These are phyloP conservation scores for Trachops cirrhosus DNA, from an alignment of 2,797 vertebrate species.

Conservation along the genomic window DNA sequence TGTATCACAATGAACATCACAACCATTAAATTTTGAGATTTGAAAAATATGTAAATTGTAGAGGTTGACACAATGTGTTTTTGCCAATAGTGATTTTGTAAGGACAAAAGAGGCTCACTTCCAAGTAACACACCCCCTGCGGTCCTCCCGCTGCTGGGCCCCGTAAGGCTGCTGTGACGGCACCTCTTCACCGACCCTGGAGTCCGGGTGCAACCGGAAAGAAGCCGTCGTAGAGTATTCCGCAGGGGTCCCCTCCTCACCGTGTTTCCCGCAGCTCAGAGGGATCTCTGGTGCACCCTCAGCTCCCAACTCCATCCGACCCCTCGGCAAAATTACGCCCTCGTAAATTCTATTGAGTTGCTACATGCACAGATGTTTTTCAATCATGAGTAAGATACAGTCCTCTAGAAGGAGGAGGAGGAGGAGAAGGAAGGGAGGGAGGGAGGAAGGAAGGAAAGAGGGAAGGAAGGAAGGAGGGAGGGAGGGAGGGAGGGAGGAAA, in stretches of 20 bases:
- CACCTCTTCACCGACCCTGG: fast-evolving
- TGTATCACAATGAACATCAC: neutral
- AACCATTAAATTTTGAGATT: neutral
- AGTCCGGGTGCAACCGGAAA: neutral
- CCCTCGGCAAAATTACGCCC: neutral
- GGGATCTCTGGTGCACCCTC: neutral
- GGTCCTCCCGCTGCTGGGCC: fast-evolving
- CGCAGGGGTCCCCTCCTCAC: too few species aligned
- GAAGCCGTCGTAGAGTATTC: neutral
- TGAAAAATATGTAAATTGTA: neutral
- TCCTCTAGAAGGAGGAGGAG: too few species aligned
- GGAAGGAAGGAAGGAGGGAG: too few species aligned
- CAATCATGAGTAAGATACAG: neutral
- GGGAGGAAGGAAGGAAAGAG: too few species aligned
- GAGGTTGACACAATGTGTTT: neutral
- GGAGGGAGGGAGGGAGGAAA: fast-evolving
- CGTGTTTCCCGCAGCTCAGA: neutral
- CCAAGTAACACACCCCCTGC: too few species aligned
- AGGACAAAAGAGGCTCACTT: neutral
- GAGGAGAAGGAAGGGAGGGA: neutral
- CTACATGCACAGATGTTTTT: neutral
- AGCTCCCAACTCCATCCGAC: neutral
- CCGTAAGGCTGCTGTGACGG: fast-evolving
- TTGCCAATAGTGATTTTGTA: neutral
- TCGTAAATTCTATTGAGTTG: neutral